Conservation (phyloP, 2,797 vertebrate genomes). For the Telmatherina bonti region DNA sequence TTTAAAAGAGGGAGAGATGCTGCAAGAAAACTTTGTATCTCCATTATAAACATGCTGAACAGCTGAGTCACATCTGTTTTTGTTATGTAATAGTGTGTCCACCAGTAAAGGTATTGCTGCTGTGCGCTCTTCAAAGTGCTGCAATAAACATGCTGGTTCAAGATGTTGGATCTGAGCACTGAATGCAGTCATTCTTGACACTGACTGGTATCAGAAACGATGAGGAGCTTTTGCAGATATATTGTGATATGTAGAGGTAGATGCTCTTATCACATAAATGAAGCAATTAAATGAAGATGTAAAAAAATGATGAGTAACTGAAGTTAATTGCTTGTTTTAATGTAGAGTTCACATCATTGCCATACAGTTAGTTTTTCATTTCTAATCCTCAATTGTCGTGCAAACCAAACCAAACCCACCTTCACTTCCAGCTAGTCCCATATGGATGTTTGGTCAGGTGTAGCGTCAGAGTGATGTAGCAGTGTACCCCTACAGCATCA, state of each 20-base stretch:
- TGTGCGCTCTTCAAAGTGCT: conserved; percentile 31
- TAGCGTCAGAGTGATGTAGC: no score
- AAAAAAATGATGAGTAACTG: no score
- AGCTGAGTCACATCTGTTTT: conserved; percentile 73
- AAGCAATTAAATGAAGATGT: background rate
- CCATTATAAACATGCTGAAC: conserved; percentile 55
- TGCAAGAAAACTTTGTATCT: conserved; percentile 43
- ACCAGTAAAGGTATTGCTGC: conserved; percentile 54
- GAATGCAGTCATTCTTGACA: conserved; percentile 31
- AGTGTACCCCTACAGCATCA: no score
- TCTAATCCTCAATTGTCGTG: background rate
- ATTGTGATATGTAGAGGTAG: no score
- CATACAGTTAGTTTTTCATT: background rate
- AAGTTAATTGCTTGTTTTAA: background rate
- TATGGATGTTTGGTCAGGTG: background rate
- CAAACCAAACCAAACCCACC: background rate
- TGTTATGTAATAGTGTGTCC: conserved; percentile 61
- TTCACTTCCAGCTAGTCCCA: background rate
- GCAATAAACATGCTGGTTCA: conserved; percentile 63
- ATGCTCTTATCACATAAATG: no score
- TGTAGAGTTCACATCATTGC: background rate
- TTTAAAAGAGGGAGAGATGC: conserved; percentile 31
- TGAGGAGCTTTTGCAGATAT: background rate
- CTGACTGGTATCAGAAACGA: background rate
- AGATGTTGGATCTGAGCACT: conserved; percentile 51